Conservation (phyloP, 1,140 invertebrate species). For the Ericerus pela region DNA sequence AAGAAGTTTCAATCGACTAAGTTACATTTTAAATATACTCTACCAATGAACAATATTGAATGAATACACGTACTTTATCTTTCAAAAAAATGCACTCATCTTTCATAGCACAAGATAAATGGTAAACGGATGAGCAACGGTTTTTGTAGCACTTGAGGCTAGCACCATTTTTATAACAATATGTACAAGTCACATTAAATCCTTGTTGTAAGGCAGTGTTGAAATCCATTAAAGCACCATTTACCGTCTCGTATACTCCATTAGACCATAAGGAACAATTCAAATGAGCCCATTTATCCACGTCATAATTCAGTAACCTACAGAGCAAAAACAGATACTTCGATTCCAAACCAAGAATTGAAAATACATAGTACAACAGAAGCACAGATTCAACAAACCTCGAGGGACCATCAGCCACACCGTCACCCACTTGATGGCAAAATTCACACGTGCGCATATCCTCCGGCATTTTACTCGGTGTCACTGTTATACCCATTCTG, state of each 20-base stretch:
- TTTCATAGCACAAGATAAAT: slow-evolving; percentile 87
- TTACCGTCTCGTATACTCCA: slow-evolving; percentile 91
- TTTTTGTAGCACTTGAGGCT: slow-evolving; percentile 90
- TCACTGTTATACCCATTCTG: slow-evolving; percentile 66
- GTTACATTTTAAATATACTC: background rate
- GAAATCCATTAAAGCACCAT: slow-evolving; percentile 93
- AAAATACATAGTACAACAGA: no score
- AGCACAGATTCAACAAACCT: slow-evolving; percentile 29
- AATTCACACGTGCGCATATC: slow-evolving; percentile 83
- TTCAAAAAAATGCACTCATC: slow-evolving; percentile 90
- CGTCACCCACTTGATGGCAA: slow-evolving; percentile 84
- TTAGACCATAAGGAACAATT: slow-evolving; percentile 99
- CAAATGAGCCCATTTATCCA: slow-evolving; percentile 96
- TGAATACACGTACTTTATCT: slow-evolving; percentile 47
- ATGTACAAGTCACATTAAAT: slow-evolving; percentile 55
- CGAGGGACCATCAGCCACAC: slow-evolving; percentile 70
- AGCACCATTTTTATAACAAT: slow-evolving; percentile 71
- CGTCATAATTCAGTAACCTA: slow-evolving; percentile 86
- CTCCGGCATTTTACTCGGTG: slow-evolving; percentile 50
- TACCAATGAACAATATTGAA: background rate
- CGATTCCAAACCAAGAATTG: no score
- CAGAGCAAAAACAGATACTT: no score
- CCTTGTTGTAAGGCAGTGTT: slow-evolving; percentile 74
- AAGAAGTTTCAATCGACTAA: background rate
- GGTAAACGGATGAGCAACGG: slow-evolving; percentile 80